Evolutionary conservation across 2,113 vertebrate species (phyloP).

Genomic region (Barnardius zonarius): DNA sequence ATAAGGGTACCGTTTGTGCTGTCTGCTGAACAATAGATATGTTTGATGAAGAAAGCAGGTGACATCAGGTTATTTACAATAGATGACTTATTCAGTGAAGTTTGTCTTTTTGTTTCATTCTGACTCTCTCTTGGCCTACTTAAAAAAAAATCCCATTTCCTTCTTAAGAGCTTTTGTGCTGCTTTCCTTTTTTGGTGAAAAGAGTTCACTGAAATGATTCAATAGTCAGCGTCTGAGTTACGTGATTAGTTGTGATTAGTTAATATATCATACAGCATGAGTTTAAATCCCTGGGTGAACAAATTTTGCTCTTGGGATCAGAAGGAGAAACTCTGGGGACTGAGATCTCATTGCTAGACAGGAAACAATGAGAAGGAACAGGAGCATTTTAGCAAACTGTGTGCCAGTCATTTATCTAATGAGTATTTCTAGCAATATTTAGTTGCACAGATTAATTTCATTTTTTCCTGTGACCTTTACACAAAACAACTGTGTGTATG

Average conservation of each 20-base stretch:
- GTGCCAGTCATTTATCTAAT: neutral
- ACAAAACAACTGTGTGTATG: neutral
- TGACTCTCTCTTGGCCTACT: neutral
- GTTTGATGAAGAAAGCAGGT: neutral
- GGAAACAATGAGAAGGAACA: neutral
- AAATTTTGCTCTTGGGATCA: neutral
- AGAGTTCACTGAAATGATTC: neutral
- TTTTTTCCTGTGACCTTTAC: neutral
- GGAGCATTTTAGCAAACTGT: neutral
- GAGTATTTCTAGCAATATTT: neutral
- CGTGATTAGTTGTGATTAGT: neutral
- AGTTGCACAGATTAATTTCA: neutral
- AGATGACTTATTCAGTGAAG: neutral
- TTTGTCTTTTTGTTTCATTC: neutral
- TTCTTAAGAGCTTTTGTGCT: neutral
- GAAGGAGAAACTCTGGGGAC: neutral
- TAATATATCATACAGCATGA: neutral
- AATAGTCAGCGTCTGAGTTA: neutral
- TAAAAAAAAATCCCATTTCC: neutral
- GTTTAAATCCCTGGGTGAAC: neutral
- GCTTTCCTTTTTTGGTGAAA: neutral
- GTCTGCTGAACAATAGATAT: neutral
- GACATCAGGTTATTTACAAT: neutral
- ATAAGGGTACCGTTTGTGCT: neutral
- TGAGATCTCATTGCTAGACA: neutral